These are phyloP conservation scores for Tetraneura akinire DNA, from an alignment of 1,140 invertebrate species.

Conservation along the genomic window DNA sequence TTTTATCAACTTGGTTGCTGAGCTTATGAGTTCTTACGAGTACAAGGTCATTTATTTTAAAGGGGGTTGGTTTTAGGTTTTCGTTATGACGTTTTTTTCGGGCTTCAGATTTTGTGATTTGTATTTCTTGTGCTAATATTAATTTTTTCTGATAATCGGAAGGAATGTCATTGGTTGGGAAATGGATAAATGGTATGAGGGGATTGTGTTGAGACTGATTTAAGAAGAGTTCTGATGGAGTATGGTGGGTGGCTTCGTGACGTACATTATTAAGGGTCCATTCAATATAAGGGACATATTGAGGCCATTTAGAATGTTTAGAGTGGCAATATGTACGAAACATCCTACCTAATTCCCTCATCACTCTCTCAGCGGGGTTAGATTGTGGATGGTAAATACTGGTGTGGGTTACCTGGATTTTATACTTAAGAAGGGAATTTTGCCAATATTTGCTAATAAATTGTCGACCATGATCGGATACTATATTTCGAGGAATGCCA, in stretches of 20 bases:
- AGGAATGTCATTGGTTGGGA: background rate
- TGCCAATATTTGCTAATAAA: background rate
- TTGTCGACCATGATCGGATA: background rate
- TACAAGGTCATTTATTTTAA: background rate
- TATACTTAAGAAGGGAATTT: background rate
- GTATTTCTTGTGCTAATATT: background rate
- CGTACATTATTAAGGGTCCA: background rate
- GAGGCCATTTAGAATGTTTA: background rate
- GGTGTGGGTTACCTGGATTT: background rate
- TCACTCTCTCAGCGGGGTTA: background rate
- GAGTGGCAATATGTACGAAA: background rate
- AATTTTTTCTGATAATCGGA: background rate
- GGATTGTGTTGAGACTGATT: background rate
- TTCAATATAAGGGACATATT: background rate
- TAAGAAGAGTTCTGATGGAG: background rate
- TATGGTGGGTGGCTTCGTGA: background rate
- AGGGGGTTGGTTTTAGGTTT: background rate
- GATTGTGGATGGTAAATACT: background rate
- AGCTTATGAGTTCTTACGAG: background rate
- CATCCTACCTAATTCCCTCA: background rate
- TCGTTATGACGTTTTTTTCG: background rate
- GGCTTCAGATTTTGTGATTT: background rate
- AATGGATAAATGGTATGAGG: background rate
- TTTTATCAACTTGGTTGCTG: background rate
- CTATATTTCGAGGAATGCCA: background rate